Conservation (phyloP, 1,140 invertebrate genomes). For the Radopholus similis region DNA sequence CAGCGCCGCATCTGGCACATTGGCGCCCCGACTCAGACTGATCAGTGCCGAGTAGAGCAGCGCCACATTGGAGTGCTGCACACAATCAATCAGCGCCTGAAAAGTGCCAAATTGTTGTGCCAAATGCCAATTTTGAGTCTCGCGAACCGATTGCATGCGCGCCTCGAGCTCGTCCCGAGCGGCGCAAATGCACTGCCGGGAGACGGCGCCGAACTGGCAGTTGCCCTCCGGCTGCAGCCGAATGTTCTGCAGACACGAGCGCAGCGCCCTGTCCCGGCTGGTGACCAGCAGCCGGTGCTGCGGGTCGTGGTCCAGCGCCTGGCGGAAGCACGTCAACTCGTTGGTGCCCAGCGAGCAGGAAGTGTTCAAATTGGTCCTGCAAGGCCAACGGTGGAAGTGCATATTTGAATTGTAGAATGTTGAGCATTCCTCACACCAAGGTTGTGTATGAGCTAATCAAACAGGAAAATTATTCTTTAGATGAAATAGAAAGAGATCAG, state of each 20-base stretch:
- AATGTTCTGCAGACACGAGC: constrained; percentile 38
- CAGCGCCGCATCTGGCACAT: not conserved
- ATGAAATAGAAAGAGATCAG: too few species aligned
- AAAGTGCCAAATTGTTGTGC: not conserved
- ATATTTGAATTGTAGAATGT: too few species aligned
- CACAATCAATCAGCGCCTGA: constrained; percentile 8
- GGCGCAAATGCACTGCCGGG: constrained; percentile 42
- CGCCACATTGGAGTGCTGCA: constrained; percentile 31
- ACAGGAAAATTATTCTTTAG: too few species aligned
- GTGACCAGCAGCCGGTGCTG: constrained; percentile 34
- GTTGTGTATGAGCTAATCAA: too few species aligned
- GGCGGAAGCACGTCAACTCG: constrained; percentile 37
- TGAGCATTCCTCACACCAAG: too few species aligned
- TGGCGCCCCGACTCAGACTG: constrained; percentile 18
- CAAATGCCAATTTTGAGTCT: not conserved
- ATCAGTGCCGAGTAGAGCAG: constrained; percentile 38
- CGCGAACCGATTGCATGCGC: constrained; percentile 28
- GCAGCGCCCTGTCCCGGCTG: constrained; percentile 31
- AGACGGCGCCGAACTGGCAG: constrained; percentile 18
- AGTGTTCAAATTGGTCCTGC: constrained; percentile 41
- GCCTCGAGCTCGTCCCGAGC: constrained; percentile 44
- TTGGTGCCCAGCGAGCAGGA: constrained; percentile 26
- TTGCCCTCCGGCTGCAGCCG: constrained; percentile 30
- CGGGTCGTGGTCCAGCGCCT: constrained; percentile 36
- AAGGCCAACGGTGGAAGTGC: too few species aligned